Conservation (phyloP, 35 echinoderm and acorn worm species). For the Diadema setosum region DNA sequence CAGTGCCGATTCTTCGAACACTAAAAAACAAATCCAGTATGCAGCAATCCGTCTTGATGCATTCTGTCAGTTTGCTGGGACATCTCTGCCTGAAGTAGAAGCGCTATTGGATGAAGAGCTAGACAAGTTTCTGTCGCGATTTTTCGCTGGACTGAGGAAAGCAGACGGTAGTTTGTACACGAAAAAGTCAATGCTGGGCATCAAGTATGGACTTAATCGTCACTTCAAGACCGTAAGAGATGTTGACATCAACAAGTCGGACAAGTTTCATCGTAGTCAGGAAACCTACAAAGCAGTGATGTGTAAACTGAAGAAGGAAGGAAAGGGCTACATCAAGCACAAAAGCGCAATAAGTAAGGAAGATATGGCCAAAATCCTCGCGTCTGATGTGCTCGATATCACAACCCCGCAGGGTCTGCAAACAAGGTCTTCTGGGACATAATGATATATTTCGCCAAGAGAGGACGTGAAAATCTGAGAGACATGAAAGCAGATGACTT, state of each 20-base stretch:
- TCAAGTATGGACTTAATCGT: background rate
- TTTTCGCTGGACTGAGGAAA: background rate
- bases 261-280: slow-evolving; percentile 23
- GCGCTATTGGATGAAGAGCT: background rate
- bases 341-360: slow-evolving; percentile 31
- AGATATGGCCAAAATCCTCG: slow-evolving; percentile 37
- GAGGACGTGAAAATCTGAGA: slow-evolving; percentile 27
- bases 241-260: background rate
- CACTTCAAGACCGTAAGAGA: background rate
- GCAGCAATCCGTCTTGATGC: background rate
- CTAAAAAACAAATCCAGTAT: slow-evolving; percentile 57
- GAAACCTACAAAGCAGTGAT: slow-evolving; percentile 38
- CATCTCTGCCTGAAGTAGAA: slow-evolving; percentile 5
- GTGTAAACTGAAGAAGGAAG: slow-evolving; percentile 37
- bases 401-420: slow-evolving; percentile 2
- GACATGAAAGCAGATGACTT: slow-evolving; percentile 46
- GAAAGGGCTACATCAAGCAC: slow-evolving; percentile 37
- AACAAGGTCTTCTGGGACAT: slow-evolving; percentile 59
- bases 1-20: slow-evolving; percentile 24
- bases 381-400: background rate
- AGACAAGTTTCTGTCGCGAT: background rate
- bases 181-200: background rate
- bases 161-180: background rate
- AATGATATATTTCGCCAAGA: slow-evolving; percentile 44
- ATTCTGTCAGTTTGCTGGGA: background rate